phyloP scores from a whole-genome alignment of 2,888 invertebrate genomes.

The Leptinotarsa juncta region DNA sequence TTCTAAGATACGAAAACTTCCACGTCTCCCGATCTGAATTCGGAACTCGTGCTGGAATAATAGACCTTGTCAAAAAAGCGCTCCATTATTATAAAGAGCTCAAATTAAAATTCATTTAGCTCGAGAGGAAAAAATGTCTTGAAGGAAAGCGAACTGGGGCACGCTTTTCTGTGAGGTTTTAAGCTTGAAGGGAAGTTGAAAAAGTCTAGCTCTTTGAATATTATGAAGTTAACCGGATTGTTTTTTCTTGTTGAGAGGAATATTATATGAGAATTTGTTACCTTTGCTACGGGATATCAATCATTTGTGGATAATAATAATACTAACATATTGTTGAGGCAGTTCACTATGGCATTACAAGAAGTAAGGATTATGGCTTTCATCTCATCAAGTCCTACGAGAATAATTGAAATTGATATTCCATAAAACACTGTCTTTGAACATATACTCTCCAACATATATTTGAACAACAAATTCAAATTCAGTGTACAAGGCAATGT shows the following conservation, averaged over 20 bases:
- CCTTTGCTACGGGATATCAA: background rate
- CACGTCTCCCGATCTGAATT: conserved; percentile 29
- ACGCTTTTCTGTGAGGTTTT: conserved; percentile 28
- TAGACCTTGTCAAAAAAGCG: conserved; percentile 45
- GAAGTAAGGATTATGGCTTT: too few species aligned
- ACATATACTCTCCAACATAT: too few species aligned
- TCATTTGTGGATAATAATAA: background rate
- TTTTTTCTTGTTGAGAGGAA: background rate
- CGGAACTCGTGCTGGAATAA: conserved; percentile 37
- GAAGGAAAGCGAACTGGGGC: background rate
- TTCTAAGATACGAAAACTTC: conserved; percentile 28
- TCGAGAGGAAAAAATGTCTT: conserved; percentile 49
- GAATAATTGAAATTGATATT: too few species aligned
- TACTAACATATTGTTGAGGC: too few species aligned
- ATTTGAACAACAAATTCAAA: too few species aligned
- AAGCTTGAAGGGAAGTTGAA: conserved; percentile 38
- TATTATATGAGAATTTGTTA: background rate
- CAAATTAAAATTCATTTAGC: conserved; percentile 54
- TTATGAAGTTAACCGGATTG: conserved; percentile 47
- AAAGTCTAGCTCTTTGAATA: conserved; percentile 52
- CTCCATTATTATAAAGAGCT: conserved; percentile 47
- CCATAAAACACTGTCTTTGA: too few species aligned
- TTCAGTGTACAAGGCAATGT: too few species aligned
- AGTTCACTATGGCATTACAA: too few species aligned
- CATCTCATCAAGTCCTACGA: too few species aligned